phyloP scores from a whole-genome alignment of 2,797 vertebrate genomes.

The Paguma larvata region DNA sequence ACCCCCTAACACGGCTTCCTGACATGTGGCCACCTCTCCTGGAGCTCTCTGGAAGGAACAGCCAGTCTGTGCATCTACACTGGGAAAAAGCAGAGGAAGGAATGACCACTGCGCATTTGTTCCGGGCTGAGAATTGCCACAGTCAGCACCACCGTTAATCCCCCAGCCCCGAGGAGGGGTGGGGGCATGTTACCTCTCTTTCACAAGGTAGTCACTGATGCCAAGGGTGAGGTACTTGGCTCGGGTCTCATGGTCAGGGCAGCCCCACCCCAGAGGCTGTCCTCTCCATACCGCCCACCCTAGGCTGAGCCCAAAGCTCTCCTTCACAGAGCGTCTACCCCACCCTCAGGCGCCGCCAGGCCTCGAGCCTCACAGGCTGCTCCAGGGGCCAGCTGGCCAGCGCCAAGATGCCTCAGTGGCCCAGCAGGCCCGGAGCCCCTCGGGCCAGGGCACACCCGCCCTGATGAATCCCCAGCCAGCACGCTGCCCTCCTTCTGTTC shows the following conservation, averaged over 20 bases:
- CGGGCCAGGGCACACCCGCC: slow-evolving; percentile 33
- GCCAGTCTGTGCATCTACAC: neutral
- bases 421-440: neutral
- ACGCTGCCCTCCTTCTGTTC: slow-evolving; percentile 86
- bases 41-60: neutral
- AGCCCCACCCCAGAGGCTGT: neutral
- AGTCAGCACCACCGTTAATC: neutral
- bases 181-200: too few species aligned
- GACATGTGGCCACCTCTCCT: neutral
- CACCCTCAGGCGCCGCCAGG: neutral
- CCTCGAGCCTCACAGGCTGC: neutral
- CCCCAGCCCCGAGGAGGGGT: neutral
- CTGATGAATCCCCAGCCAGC: slow-evolving; percentile 85
- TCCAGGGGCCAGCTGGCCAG: neutral
- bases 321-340: neutral
- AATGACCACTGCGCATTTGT: neutral
- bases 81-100: neutral
- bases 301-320: neutral
- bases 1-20: neutral
- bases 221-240: neutral
- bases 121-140: neutral
- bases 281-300: neutral
- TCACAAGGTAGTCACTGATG: neutral
- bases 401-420: neutral
- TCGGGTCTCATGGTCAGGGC: neutral